These are phyloP conservation scores for Lamellibrachia luymesi DNA, from an alignment of 1,140 invertebrate genomes.

Conservation along the genomic window DNA sequence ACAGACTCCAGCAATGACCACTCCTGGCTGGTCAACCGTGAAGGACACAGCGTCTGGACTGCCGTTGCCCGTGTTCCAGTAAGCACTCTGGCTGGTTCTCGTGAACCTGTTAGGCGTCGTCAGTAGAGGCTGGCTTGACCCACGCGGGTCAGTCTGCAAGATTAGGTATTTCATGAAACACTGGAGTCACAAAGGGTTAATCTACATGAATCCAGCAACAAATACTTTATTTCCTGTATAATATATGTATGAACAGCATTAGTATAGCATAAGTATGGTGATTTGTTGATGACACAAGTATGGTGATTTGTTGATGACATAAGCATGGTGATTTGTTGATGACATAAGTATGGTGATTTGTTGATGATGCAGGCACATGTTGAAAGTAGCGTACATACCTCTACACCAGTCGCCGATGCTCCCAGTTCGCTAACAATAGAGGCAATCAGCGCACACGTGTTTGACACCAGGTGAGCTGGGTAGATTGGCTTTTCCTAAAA, in stretches of 20 bases:
- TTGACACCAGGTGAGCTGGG: slow-evolving; percentile 69
- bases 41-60: slow-evolving; percentile 96
- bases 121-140: slow-evolving; percentile 62
- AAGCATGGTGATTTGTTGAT: not conserved
- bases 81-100: slow-evolving; percentile 79
- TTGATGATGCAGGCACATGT: too few relatives aligned
- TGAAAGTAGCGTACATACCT: slow-evolving; percentile 51
- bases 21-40: slow-evolving; percentile 83
- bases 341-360: not conserved
- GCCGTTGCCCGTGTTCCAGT: slow-evolving; percentile 96
- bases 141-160: slow-evolving; percentile 43
- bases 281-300: not conserved
- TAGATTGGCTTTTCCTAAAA: slow-evolving; percentile 61
- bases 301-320: not conserved
- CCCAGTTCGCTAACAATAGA: slow-evolving; percentile 86
- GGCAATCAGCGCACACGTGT: slow-evolving; percentile 82
- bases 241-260: too few relatives aligned
- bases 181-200: not conserved
- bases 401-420: slow-evolving; percentile 65
- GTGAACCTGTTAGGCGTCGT: slow-evolving; percentile 87
- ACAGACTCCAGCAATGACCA: slow-evolving; percentile 83
- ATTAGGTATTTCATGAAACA: not conserved
- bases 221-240: too few relatives aligned
- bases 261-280: not conserved
- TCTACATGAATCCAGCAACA: not conserved